Evolutionary conservation across 2,113 vertebrate species (phyloP).

Genomic region (Penelope pileata): DNA sequence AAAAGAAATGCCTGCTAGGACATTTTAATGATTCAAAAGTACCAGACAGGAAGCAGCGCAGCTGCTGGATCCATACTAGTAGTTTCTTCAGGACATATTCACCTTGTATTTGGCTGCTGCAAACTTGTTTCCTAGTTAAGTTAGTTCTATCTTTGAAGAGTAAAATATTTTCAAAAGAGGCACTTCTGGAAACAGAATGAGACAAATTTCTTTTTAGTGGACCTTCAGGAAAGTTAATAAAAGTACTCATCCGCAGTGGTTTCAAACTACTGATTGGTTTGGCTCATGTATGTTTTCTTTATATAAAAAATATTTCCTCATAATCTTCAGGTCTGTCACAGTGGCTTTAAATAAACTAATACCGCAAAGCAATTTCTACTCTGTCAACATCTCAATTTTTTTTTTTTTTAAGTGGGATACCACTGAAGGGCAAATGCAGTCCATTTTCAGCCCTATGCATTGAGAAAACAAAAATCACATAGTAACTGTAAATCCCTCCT

Average conservation of each 20-base stretch:
- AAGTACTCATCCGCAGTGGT: not conserved
- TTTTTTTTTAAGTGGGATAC: not conserved
- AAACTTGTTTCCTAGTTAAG: slow-evolving; percentile 57
- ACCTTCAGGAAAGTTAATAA: slow-evolving; percentile 17
- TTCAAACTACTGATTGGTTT: slow-evolving; percentile 32
- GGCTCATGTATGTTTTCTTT: slow-evolving; percentile 18
- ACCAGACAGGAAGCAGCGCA: slow-evolving; percentile 55
- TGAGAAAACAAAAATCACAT: not conserved
- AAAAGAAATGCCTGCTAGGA: slow-evolving; percentile 65
- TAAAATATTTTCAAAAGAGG: slow-evolving; percentile 46
- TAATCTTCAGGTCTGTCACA: slow-evolving; percentile 37
- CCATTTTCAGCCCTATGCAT: not conserved
- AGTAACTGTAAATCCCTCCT: not conserved
- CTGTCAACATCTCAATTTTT: slow-evolving; percentile 12
- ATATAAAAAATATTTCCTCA: not conserved
- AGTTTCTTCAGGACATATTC: slow-evolving; percentile 46
- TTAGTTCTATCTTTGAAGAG: slow-evolving; percentile 35
- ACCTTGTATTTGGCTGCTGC: slow-evolving; percentile 42
- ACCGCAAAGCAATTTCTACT: not conserved
- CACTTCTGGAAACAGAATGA: slow-evolving; percentile 5
- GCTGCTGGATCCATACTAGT: slow-evolving; percentile 43
- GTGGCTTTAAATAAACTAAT: slow-evolving; percentile 48
- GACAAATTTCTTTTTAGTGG: not conserved
- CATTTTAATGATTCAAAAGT: slow-evolving; percentile 64
- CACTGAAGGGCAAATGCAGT: not conserved